These are phyloP conservation scores for Leucophenga maculata DNA, from an alignment of 2,888 invertebrate genomes.

Conservation along the genomic window DNA sequence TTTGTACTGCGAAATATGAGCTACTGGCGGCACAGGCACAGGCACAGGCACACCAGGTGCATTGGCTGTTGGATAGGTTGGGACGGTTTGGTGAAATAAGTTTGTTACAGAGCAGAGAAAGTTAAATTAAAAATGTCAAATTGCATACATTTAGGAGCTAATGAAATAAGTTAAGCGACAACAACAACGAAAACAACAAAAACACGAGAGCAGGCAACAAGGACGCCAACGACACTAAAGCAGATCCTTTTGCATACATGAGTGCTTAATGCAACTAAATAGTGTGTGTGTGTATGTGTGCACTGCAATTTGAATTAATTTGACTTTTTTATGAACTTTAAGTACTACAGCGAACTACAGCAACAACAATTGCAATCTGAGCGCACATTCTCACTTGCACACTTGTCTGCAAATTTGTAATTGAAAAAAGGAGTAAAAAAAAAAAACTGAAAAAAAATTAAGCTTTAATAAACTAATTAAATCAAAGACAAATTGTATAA, in stretches of 20 bases:
- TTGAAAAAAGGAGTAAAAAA: no score
- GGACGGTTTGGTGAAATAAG: no score
- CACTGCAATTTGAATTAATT: slow-evolving; percentile 60
- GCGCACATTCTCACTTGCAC: no score
- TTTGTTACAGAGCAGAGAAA: slow-evolving; percentile 42
- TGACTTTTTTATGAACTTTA: slow-evolving; percentile 57
- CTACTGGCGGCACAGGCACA: slow-evolving; percentile 5
- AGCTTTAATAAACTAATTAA: no score
- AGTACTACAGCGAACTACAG: slow-evolving; percentile 44
- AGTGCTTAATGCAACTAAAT: no score
- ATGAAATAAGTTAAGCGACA: slow-evolving; percentile 63
- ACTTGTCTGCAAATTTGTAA: no score
- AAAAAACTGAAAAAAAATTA: no score
- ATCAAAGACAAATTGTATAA: no score
- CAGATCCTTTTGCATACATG: slow-evolving; percentile 4
- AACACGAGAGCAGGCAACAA: slow-evolving; percentile 39
- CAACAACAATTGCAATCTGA: no score
- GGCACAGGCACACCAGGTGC: no score
- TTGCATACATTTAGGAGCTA: slow-evolving; percentile 65
- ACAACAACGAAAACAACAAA: slow-evolving; percentile 39
- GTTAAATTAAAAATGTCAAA: slow-evolving; percentile 66
- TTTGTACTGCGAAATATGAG: not conserved
- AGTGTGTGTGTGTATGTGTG: slow-evolving; percentile 38
- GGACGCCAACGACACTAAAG: slow-evolving; percentile 29
- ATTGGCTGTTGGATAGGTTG: no score